These are phyloP conservation scores for Tiaroga cobitis DNA, from an alignment of 2,797 vertebrate species.

Conservation along the genomic window DNA sequence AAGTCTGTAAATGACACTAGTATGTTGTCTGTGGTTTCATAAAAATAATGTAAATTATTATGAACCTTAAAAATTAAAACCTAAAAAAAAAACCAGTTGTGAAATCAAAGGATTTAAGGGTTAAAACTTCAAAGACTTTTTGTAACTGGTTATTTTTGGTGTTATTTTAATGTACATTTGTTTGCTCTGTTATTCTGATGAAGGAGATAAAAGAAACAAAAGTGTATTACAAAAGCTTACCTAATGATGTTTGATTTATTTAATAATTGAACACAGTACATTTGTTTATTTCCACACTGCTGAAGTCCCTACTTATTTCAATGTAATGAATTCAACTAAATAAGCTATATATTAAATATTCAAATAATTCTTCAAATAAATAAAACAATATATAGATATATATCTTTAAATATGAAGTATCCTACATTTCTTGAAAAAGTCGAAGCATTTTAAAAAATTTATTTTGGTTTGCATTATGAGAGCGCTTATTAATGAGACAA, in stretches of 20 bases:
- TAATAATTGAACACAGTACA: neutral
- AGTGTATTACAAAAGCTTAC: neutral
- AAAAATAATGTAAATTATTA: too few species aligned
- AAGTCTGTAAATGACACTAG: neutral
- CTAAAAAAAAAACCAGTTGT: neutral
- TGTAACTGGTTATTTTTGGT: neutral
- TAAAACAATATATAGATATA: neutral
- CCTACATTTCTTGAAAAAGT: neutral
- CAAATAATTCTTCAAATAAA: neutral
- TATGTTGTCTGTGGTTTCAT: neutral
- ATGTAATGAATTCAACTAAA: neutral
- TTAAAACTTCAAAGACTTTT: neutral
- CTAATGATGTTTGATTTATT: neutral
- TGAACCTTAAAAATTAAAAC: neutral
- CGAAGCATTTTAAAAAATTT: neutral
- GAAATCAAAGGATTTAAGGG: neutral
- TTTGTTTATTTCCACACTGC: neutral
- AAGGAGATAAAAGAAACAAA: neutral
- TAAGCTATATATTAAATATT: neutral
- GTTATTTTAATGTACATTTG: neutral
- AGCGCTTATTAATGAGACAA: neutral
- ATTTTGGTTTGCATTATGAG: neutral
- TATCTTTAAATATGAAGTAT: neutral
- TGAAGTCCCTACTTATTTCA: neutral
- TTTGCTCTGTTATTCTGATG: slow-evolving; percentile 10